These are phyloP conservation scores for Himalopsyche tibetana DNA, from an alignment of 2,888 invertebrate species.

Conservation along the genomic window DNA sequence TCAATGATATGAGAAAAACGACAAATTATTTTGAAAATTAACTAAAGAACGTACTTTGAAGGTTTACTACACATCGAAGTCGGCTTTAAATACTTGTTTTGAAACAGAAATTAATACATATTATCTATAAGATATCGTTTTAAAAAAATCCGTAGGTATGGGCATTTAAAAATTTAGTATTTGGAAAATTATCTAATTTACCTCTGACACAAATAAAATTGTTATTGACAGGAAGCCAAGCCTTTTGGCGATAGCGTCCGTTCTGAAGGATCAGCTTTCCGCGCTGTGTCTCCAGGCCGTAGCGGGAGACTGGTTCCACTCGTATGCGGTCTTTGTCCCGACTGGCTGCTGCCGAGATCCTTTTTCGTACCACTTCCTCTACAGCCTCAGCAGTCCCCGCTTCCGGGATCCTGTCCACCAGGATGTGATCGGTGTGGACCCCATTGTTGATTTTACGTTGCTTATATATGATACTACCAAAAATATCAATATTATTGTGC, in stretches of 20 bases:
- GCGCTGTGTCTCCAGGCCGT: constrained; percentile 73
- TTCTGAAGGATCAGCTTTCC: constrained; percentile 73
- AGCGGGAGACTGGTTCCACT: constrained; percentile 75
- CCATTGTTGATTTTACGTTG: constrained; percentile 68
- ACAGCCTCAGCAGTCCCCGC: constrained; percentile 51
- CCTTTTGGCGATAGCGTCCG: constrained; percentile 56
- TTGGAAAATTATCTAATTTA: too few relatives aligned
- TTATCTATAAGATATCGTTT: too few relatives aligned
- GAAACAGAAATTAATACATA: too few relatives aligned
- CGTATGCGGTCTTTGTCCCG: constrained; percentile 74
- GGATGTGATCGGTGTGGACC: constrained; percentile 75
- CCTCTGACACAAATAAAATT: not conserved
- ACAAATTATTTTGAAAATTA: too few relatives aligned
- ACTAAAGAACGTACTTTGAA: too few relatives aligned
- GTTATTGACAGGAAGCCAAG: constrained; percentile 62
- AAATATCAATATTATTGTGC: too few relatives aligned
- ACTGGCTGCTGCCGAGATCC: constrained; percentile 75
- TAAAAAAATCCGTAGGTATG: too few relatives aligned
- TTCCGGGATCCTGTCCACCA: constrained; percentile 71
- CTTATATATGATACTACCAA: too few relatives aligned
- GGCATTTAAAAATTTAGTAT: too few relatives aligned
- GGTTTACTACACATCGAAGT: too few relatives aligned
- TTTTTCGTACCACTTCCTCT: constrained; percentile 71
- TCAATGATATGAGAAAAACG: too few relatives aligned
- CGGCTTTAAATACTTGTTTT: too few relatives aligned